Conservation (phyloP, 1,140 invertebrate species). For the Penaeus vannamei region DNA sequence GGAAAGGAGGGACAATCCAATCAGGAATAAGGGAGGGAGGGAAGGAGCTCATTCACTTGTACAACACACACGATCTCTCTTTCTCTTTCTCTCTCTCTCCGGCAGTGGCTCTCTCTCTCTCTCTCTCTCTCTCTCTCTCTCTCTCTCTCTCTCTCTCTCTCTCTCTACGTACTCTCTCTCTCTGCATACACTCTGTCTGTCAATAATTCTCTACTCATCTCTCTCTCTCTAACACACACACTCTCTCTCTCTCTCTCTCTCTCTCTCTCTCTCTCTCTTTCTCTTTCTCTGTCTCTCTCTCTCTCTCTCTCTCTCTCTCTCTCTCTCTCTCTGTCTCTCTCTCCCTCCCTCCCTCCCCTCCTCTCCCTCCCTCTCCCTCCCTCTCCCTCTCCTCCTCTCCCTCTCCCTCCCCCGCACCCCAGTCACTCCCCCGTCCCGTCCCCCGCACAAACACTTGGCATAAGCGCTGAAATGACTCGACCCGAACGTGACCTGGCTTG, state of each 20-base stretch:
- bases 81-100: neutral
- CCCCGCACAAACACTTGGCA: neutral
- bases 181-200: neutral
- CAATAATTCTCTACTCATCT: neutral
- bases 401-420: neutral
- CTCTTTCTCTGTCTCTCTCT: neutral
- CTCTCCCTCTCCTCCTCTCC: too few relatives aligned
- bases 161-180: neutral
- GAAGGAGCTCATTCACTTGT: too few relatives aligned
- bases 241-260: neutral
- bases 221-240: constrained; percentile 34
- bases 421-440: neutral
- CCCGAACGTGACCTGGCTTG: neutral
- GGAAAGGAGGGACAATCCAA: too few relatives aligned
- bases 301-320: constrained; percentile 36
- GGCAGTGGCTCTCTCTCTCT: neutral
- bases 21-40: too few relatives aligned
- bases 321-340: neutral
- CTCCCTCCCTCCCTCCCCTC: neutral
- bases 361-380: too few relatives aligned
- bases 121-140: neutral
- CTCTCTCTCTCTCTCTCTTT: constrained; percentile 36
- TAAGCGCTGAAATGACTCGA: neutral
- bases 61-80: neutral
- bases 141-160: neutral